These are phyloP conservation scores for Melinaea marsaeus DNA, from an alignment of 2,888 invertebrate species.

Conservation along the genomic window DNA sequence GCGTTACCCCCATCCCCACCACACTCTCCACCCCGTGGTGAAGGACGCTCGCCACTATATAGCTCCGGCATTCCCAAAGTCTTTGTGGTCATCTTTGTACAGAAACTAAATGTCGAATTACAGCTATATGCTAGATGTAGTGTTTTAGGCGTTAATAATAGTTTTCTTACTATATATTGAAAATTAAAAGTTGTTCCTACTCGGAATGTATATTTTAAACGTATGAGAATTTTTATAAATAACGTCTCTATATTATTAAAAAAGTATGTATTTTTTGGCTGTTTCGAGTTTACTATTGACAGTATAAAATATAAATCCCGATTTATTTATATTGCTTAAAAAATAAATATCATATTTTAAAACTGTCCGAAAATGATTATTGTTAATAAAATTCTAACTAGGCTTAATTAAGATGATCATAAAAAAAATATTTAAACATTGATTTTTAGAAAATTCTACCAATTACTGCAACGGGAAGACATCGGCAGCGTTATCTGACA, in stretches of 20 bases:
- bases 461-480: not conserved
- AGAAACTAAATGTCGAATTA: constrained; percentile 6
- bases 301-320: no score
- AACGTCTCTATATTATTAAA: not conserved
- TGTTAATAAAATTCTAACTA: not conserved
- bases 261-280: no score
- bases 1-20: not conserved
- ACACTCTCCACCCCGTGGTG: no score
- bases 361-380: not conserved
- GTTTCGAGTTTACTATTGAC: no score
- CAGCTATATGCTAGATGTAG: constrained; percentile 1
- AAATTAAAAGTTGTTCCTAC: constrained; percentile 3
- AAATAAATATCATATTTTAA: no score
- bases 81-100: not conserved
- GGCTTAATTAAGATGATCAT: not conserved
- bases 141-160: constrained; percentile 1
- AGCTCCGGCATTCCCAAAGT: not conserved
- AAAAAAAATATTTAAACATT: not conserved
- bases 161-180: constrained; percentile 4
- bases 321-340: no score
- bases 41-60: not conserved
- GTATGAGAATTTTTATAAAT: not conserved
- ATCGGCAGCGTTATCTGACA: constrained; percentile 9
- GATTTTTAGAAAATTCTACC: constrained; percentile 1
- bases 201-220: constrained; percentile 3